Evolutionary conservation across 2,888 invertebrate genomes (phyloP), one percentile per base, ranked within the genome.

Genomic region (Leptopterna dolabrata): DNA sequence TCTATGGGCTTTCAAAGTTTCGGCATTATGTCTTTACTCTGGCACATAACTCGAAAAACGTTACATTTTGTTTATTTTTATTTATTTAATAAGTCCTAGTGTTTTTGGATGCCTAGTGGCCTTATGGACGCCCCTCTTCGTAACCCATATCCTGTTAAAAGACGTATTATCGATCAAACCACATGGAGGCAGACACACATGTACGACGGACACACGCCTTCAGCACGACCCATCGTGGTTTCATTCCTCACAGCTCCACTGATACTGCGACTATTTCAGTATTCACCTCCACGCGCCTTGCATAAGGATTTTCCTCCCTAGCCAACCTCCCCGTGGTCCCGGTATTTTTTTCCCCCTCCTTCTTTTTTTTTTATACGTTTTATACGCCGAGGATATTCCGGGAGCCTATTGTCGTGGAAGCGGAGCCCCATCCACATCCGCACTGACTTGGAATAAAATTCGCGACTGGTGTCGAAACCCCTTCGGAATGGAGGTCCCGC

Each of bases 381-480:
- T 71, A 71, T 71, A 45, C 27, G 24, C 24, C 78, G 78, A 63
- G 63, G 78, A 78, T 78, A 78, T 78, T 78, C 78, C 78, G 41
- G 45, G 63, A 19, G 41, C 43, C 78, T 78, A 78, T 78, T 78
- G 78, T 78, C 43, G 78, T 27, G 41, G 78, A 63, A 63, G 63
- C 63, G 63, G 13, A 63, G 63, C 63, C 63, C 63, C 63, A 45
- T 78, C 27, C 41, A 36, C 73, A 73, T 78, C 45, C 78, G 78
- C 41, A 43, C 78, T 45, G 78, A 78, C 78, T 78, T 45, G 43
- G 78, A 78, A 78, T 78, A 78, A 43, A 78, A 78, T 78, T 45
- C 73, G 73, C 73, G 19, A 41, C 73, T 73, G 73, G 36, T 29
- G 73, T 73, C 73, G 73, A 63, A 63, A 19, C 63, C 27, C 24